A percentile compares a stretch with the other conserved stretches of the same genome.
These are phyloP conservation scores for Aeoliscus strigatus DNA, from an alignment of 2,797 vertebrate genomes.

Conservation along the genomic window DNA sequence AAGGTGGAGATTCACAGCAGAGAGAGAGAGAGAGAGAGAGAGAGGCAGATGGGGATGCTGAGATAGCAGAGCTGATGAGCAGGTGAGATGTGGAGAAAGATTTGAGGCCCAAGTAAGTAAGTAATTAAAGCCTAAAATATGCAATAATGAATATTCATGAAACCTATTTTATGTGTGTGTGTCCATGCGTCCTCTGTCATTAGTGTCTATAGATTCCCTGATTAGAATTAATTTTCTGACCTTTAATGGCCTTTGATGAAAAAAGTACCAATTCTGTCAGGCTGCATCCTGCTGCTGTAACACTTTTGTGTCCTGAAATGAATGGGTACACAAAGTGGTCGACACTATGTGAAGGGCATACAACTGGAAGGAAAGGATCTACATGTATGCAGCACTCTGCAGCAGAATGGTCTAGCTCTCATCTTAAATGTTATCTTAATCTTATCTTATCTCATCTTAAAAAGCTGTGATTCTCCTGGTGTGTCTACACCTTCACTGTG, in stretches of 20 bases:
- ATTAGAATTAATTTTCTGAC: slow-evolving; percentile 55
- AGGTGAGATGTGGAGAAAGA: slow-evolving; percentile 12
- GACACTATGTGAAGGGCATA: slow-evolving; percentile 13
- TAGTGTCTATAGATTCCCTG: slow-evolving; percentile 64
- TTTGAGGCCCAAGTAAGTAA: not conserved
- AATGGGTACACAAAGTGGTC: slow-evolving; percentile 12
- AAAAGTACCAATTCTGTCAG: slow-evolving; percentile 32
- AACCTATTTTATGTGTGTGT: slow-evolving; percentile 29
- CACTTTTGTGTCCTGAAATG: slow-evolving; percentile 20
- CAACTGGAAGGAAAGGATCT: not conserved
- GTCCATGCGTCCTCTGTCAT: slow-evolving; percentile 43
- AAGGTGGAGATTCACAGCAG: slow-evolving; percentile 17
- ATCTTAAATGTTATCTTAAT: too few relatives aligned
- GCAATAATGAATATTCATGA: slow-evolving; percentile 67
- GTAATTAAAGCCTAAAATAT: slow-evolving; percentile 60
- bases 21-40: slow-evolving; percentile 7
- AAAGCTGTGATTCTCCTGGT: too few relatives aligned
- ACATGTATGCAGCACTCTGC: too few relatives aligned
- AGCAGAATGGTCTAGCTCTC: too few relatives aligned
- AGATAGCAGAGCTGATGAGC: slow-evolving; percentile 45
- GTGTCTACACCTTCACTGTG: too few relatives aligned
- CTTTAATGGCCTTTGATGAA: slow-evolving; percentile 61
- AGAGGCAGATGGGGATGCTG: slow-evolving; percentile 58
- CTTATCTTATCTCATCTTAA: too few relatives aligned
- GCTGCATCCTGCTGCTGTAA: slow-evolving; percentile 19